Conservation (phyloP, 1,140 invertebrate genomes). For the Onthophagus taurus region DNA sequence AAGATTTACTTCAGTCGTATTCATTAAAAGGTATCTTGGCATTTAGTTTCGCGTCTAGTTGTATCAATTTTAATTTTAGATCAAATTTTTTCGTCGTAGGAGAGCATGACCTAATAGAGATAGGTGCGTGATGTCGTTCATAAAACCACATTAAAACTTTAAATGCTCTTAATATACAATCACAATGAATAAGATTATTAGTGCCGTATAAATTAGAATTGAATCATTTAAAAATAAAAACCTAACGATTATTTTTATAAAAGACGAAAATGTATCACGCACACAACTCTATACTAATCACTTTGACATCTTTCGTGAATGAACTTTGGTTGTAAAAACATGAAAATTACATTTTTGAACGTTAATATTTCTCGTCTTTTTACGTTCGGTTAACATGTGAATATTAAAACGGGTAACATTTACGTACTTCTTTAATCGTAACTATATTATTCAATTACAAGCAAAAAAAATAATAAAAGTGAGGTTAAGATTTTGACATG, state of each 20-base stretch:
- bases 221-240: not conserved
- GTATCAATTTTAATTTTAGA: not conserved
- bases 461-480: not conserved
- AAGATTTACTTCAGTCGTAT: too few relatives aligned
- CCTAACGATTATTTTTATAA: not conserved
- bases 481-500: not conserved
- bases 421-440: not conserved
- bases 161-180: not conserved
- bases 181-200: not conserved
- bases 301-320: constrained; percentile 11
- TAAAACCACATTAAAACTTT: not conserved
- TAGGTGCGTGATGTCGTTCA: not conserved
- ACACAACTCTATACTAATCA: constrained; percentile 4
- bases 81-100: not conserved
- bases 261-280: not conserved
- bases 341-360: constrained; percentile 2
- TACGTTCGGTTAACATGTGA: constrained; percentile 11
- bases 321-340: constrained; percentile 12
- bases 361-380: not conserved
- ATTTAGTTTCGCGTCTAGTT: too few relatives aligned
- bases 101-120: constrained; percentile 1
- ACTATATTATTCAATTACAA: not conserved
- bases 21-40: too few relatives aligned
- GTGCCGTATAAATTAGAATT: not conserved
- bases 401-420: not conserved